Evolutionary conservation across 1,140 invertebrate genomes (phyloP).

Genomic region (Diorhabda carinulata): DNA sequence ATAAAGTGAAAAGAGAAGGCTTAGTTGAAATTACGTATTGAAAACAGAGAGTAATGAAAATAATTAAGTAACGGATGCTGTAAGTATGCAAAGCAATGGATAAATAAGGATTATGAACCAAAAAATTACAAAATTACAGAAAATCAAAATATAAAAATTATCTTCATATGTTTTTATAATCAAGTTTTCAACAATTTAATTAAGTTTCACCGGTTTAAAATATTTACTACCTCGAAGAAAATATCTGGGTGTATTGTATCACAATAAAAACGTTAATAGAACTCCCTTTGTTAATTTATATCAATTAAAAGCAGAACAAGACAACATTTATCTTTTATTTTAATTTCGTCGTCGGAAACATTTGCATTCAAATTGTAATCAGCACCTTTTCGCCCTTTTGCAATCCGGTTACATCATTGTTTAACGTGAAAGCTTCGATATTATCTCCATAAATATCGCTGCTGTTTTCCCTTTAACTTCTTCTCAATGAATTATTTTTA

Average conservation of each 20-base stretch:
- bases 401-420: neutral
- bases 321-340: constrained; percentile 8
- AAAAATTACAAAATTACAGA: no score
- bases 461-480: neutral
- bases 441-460: constrained; percentile 5
- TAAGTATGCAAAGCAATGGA: no score
- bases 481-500: neutral
- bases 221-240: no score
- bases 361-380: constrained; percentile 5
- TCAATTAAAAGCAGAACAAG: constrained; percentile 4
- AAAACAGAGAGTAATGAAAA: no score
- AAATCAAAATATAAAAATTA: no score
- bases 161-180: no score
- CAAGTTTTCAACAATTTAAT: no score
- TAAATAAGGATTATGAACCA: no score
- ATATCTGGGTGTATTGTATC: neutral
- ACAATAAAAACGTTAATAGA: neutral
- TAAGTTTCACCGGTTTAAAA: no score
- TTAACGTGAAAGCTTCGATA: neutral
- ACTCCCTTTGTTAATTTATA: neutral
- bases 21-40: no score
- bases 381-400: constrained; percentile 5
- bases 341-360: constrained; percentile 6
- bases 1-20: no score
- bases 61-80: no score